Evolutionary conservation across 2,797 vertebrate genomes (phyloP), one percentile per base, ranked within the genome.

Genomic region (Choloepus didactylus): DNA sequence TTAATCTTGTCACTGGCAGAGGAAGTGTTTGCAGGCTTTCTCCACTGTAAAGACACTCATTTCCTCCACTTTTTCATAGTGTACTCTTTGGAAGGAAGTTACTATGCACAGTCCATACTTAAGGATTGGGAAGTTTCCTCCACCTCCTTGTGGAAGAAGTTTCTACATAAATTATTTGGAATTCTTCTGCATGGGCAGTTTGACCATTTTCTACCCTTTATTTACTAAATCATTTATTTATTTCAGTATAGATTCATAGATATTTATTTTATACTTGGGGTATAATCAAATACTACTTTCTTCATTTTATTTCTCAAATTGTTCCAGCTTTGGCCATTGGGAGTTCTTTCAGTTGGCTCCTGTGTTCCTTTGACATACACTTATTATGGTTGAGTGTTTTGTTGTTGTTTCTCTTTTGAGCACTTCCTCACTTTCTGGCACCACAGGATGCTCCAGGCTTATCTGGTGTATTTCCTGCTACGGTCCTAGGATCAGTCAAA

Each of bases 201-300:
- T 77, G 44, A 87, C 54, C 31, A 6, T 83, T 79, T 21, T n/a
- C 10, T 49, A 41, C 23, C 46, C 16, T 49, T 92, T 46, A 46
- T 23, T 89, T 66, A 75, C 72, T 46, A 41, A 81, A 38, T n/a
- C 35, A 46, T 38, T 72, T 83, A 38, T 69, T 73, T 66, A 64
- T 75, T 64, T 76, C 49, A 62, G 19, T 41, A 54, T 72, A 60
- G 29, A 89, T 89, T 64, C 56, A 56, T 41, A 23, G 25, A 25
- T 91, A 75, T 86, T 70, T 76, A 82, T 51, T 87, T 38, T 77
- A 81, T 66, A 72, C n/a, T 91, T 77, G 86, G 29, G 9, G 75
- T 84, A 87, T 81, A 87, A 84, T 6, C 27, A 54, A 76, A 31
- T 59, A 87, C 18, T 73, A 16, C 19, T 46, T 82, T 69, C 19